Conservation (phyloP, 1,140 invertebrate genomes). For the Drosophila malerkotliana region DNA sequence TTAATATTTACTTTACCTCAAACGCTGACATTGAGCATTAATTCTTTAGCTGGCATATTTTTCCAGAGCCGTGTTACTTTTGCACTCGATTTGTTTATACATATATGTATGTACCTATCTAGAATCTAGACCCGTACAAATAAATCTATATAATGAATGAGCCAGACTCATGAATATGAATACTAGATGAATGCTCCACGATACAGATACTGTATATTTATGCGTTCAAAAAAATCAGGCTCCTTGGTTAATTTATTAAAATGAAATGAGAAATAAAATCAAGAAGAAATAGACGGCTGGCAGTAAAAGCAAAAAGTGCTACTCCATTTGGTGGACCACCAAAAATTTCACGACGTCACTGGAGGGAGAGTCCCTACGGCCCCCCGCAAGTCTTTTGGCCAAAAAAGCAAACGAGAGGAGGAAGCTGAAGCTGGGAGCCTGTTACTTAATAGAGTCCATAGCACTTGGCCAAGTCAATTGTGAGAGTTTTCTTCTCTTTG, state of each 20-base stretch:
- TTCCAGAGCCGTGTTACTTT: constrained; percentile 31
- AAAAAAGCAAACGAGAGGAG: constrained; percentile 8
- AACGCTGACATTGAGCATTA: constrained; percentile 34
- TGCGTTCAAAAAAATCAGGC: constrained; percentile 11
- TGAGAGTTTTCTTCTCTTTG: constrained; percentile 16
- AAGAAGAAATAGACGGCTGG: constrained; percentile 50
- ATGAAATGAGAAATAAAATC: constrained; percentile 74
- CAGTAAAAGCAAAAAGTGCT: constrained; percentile 21
- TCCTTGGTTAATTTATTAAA: constrained; percentile 75
- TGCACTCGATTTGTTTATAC: constrained; percentile 42
- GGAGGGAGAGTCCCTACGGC: neutral
- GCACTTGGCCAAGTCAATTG: constrained; percentile 44
- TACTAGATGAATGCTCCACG: neutral
- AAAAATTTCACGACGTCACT: constrained; percentile 35
- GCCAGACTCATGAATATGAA: constrained; percentile 65
- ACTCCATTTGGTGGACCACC: constrained; percentile 11
- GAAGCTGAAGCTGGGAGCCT: constrained; percentile 66
- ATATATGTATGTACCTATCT: constrained; percentile 5
- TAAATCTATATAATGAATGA: constrained; percentile 52
- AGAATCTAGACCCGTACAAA: constrained; percentile 34
- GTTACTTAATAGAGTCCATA: constrained; percentile 79
- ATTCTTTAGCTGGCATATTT: constrained; percentile 22
- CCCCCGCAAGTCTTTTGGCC: neutral
- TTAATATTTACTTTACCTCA: constrained; percentile 49
- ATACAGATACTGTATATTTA: constrained; percentile 37